phyloP scores from a whole-genome alignment of 2,113 vertebrate species.

The Campylorhamphus procurvoides region DNA sequence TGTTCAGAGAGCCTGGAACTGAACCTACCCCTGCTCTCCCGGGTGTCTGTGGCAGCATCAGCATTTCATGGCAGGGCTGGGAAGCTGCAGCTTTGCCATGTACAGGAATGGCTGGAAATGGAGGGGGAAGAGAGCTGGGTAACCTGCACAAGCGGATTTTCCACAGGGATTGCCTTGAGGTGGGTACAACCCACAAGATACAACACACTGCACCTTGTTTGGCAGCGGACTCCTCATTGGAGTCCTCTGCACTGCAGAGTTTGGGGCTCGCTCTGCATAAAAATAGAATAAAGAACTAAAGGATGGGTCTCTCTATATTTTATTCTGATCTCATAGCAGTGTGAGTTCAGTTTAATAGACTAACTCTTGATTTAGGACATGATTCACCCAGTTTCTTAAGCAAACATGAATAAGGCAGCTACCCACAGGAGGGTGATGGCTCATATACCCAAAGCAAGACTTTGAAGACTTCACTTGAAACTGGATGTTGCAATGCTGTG shows the following conservation, averaged over 20 bases:
- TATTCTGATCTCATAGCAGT: not conserved
- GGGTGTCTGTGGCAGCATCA: not conserved
- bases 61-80: not conserved
- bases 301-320: not conserved
- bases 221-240: not conserved
- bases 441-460: not conserved
- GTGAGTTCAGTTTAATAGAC: not conserved
- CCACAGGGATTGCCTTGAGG: not conserved
- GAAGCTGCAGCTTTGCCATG: not conserved
- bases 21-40: not conserved
- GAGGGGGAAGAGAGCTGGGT: not conserved
- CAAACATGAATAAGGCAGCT: not conserved
- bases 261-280: not conserved
- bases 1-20: not conserved
- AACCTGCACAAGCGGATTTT: not conserved
- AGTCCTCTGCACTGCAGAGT: not conserved
- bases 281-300: not conserved
- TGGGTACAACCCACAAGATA: no score
- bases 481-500: not conserved
- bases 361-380: not conserved
- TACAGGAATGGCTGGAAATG: not conserved
- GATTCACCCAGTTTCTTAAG: not conserved
- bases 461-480: not conserved
- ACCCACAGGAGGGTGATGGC: not conserved
- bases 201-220: no score